Base-by-base conservation (phyloP, 2,888 invertebrate species). In the Heliconius cydno region DNA sequence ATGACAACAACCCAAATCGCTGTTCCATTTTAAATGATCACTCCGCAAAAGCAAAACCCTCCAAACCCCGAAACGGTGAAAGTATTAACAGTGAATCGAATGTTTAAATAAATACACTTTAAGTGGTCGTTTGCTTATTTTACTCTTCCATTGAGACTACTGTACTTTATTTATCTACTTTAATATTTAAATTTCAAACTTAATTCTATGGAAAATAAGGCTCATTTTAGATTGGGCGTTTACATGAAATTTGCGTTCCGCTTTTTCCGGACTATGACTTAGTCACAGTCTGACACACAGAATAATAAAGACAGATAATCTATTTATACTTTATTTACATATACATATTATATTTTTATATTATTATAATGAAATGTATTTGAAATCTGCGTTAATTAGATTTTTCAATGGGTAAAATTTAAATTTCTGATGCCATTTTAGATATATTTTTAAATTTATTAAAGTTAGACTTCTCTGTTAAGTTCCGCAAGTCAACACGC, bases 181-280 rank as follows among this genome's bases (percentile, higher is more conserved):
- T 52, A 5, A 1, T 13, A 67, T 79, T 68, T 22, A 41, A 80
- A 52, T 80, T 65, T 80, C 30, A n/a, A 25, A 13, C 77, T 76
- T 76, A 74, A 76, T 41, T 25, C 63, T 15, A 52, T 65, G 2
- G 9, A 34, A 10, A 13, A 72, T 76, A 82, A 65, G 71, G 34
- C 63, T 63, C 52, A 73, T 41, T 46, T 79, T 80, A 12, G 38
- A 72, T 30, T 70, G 38, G 28, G 25, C 38, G 66, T 72, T 22
- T 46, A 38, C 28, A 30, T 79, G 79, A 46, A 76, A 82, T 82
- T 79, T 80, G 78, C 77, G 73, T 84, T 81, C 77, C 79, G 82
- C 81, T 81, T 82, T 82, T 83, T 82, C 83, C 84, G 79, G 75
- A 74, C 81, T 77, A 72, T 65, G 73, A 77, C 76, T 82, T 82